Evolutionary conservation across 2,797 vertebrate genomes (phyloP).

Genomic region (Fratercula arctica): DNA sequence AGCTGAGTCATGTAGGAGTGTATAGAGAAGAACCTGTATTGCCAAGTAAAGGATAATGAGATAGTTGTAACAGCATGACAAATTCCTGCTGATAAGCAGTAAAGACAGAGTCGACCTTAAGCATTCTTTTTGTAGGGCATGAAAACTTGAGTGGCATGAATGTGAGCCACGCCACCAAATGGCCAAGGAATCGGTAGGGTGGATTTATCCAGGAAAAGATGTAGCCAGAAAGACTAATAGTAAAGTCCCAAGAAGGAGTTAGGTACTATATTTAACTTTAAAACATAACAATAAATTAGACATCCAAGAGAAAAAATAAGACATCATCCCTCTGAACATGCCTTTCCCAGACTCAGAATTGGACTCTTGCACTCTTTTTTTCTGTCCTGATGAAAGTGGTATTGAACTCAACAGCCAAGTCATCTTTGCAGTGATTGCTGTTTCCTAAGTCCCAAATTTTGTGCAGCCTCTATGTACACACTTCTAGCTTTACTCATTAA

Average conservation of each 20-base stretch:
- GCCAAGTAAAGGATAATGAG: neutral
- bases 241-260: neutral
- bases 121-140: neutral
- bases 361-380: neutral
- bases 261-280: neutral
- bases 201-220: neutral
- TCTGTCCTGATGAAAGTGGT: neutral
- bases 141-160: neutral
- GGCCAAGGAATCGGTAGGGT: neutral
- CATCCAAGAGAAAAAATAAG: neutral
- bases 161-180: neutral
- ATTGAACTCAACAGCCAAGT: neutral
- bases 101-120: neutral
- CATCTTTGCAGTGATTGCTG: neutral
- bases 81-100: neutral
- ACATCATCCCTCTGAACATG: rapidly evolving
- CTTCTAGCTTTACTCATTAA: neutral
- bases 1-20: neutral
- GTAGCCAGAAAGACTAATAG: neutral
- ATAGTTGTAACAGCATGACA: neutral
- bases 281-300: neutral
- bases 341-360: neutral
- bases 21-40: neutral
- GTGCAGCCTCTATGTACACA: neutral
- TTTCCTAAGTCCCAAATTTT: neutral